Percentiles rank a stretch among this genome's conserved stretches.
Evolutionary conservation across 2,797 vertebrate genomes (phyloP).

Genomic region (Astyanax mexicanus): DNA sequence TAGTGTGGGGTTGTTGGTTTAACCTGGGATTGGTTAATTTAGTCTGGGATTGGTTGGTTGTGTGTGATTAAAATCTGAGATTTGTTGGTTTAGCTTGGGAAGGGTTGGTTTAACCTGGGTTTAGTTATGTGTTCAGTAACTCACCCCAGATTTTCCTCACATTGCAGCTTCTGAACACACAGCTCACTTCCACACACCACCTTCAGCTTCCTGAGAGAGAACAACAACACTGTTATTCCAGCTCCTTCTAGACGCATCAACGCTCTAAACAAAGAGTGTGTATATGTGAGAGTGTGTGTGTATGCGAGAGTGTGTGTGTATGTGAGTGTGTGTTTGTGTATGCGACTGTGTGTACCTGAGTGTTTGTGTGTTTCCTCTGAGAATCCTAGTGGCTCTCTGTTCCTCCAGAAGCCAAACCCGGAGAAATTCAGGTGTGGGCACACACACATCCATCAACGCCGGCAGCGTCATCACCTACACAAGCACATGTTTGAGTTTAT

Average conservation of each 20-base stretch:
- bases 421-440: slow-evolving; percentile 82
- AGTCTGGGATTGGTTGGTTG: background rate
- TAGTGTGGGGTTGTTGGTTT: background rate
- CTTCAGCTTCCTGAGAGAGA: slow-evolving; percentile 84
- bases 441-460: slow-evolving; percentile 69
- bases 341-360: slow-evolving; percentile 37
- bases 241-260: no score
- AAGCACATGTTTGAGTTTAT: no score
- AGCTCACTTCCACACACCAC: slow-evolving; percentile 79
- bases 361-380: slow-evolving; percentile 77
- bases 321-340: slow-evolving; percentile 22
- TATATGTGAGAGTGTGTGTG: background rate
- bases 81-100: no score
- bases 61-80: no score
- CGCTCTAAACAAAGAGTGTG: no score
- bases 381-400: slow-evolving; percentile 74
- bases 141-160: slow-evolving; percentile 89
- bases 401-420: slow-evolving; percentile 89
- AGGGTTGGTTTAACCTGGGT: background rate
- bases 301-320: slow-evolving; percentile 1
- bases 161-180: slow-evolving; percentile 85
- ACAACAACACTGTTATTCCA: background rate
- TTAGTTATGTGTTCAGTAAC: slow-evolving; percentile 25
- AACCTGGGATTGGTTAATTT: no score
- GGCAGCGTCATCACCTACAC: slow-evolving; percentile 85